Base-by-base conservation (phyloP, 2,113 vertebrate species). In the Mionectes macconnelli region DNA sequence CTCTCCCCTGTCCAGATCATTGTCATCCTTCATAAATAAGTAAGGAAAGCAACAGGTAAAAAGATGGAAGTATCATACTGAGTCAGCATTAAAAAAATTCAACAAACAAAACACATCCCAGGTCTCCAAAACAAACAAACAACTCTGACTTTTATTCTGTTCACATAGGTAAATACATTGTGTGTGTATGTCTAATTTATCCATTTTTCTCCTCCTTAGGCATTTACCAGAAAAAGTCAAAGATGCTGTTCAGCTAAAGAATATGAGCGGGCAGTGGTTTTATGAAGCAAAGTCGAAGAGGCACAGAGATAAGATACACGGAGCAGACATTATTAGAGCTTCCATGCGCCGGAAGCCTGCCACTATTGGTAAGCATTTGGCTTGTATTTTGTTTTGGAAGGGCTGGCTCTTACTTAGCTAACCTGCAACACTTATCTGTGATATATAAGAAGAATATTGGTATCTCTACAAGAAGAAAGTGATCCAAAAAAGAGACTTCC, bases 211-310 rank as follows among this genome's bases (percentile, higher is more conserved):
- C 6, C 44, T 66, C 59, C 75, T 55, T 89, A 99, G 99, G 87
- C 97, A 97, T 83, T 98, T 99, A 50, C 98, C 98, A 96, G 98
- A 97, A 95, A 98, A 97, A 13, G 82, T 97, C 75, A 96, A 90
- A 40, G 98, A 99, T 91, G 97, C 85, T 42, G 79, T 91, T 75
- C 98, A 98, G 89, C 97, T 99, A 14, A 99, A 98, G 97, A 99
- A 98, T 86, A 98, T 99, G 98, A 99, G 98, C 0, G 99, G 99
- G 66, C 99, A 99, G 13, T 99, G 99, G 99, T 99, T 99, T 98
- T 99, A 99, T 20, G 98, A 99, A 96, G 98, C 98, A 31, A 99
- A 99, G 78, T 98, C 98, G 19, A 98, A 97, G 90, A 98, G 99
- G 37, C 99, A 99, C 96, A 98, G 97, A 95, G 99, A 99, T 50